These are phyloP conservation scores for Macaria notata DNA, from an alignment of 2,888 invertebrate genomes.

Conservation along the genomic window DNA sequence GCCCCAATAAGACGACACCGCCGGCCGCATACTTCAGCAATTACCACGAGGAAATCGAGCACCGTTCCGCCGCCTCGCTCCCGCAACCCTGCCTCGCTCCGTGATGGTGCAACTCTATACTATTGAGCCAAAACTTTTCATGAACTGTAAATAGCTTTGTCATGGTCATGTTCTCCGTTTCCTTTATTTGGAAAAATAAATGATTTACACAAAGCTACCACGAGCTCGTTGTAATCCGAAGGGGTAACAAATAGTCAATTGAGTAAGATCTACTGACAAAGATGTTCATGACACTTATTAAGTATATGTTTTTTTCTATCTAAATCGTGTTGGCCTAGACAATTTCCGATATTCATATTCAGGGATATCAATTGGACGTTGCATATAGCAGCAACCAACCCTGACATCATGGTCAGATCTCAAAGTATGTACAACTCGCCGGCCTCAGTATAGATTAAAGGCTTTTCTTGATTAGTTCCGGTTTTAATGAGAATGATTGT, in stretches of 20 bases:
- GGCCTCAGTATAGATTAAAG: constrained; percentile 52
- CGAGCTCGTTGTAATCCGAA: no score
- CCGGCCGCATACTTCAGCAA: constrained; percentile 79
- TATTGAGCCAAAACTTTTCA: background rate
- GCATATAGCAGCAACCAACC: constrained; percentile 42
- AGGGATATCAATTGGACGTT: constrained; percentile 53
- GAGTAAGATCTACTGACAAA: no score
- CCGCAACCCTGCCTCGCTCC: constrained; percentile 44
- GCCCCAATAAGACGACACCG: constrained; percentile 79
- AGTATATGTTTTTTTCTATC: constrained; percentile 11
- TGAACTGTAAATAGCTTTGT: no score
- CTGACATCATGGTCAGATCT: constrained; percentile 60
- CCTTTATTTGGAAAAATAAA: no score
- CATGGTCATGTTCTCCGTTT: no score
- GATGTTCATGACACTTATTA: no score
- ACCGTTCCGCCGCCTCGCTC: constrained; percentile 57
- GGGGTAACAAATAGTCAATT: no score
- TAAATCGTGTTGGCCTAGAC: constrained; percentile 40
- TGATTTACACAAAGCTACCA: no score
- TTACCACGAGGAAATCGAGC: constrained; percentile 78
- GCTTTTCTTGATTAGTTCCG: constrained; percentile 62
- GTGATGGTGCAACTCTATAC: constrained; percentile 16
- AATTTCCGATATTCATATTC: constrained; percentile 44
- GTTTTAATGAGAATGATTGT: constrained; percentile 31
- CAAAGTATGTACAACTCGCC: constrained; percentile 45